Base-by-base conservation (phyloP, 2,113 vertebrate species). In the Morone saxatilis region DNA sequence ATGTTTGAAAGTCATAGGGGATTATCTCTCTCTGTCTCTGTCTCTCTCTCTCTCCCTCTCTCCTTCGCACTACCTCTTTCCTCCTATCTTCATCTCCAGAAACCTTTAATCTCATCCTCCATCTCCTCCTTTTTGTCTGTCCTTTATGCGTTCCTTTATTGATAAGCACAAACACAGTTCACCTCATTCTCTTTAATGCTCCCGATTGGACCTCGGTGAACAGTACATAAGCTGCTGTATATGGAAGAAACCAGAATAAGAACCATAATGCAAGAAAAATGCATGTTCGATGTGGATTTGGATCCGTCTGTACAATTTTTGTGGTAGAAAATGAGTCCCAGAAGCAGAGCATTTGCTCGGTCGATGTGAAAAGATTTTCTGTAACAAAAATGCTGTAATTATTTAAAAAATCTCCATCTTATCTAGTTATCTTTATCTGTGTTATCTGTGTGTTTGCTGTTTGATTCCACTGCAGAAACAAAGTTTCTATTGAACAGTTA, bases 1-100 rank as follows among this genome's bases (percentile, higher is more conserved):
- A 43, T 68, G 41, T 78, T 68, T 82, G 14, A 78, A 84, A 63
- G 54, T 78, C 77, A 83, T 45, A 59, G 12, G 14, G 13, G 36
- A 68, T 71, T 31, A 45, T 31, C 31, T 31, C 31, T 31, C 31
- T 31, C 31, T 31, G 1, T 31, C 31, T 31, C 31, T 31, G 1
- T 31, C 31, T 31, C 31, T 31, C 59, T 69, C 45, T 59, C 9
- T 53, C 14, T 69, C 16, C 75, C 19, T 80, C 16, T 53, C 63
- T 25, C 47, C 73, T 25, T 67, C n/a, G 48, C 57, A 38, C 31
- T 11, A 19, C 61, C 68, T 22, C 63, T 31, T 12, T 47, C 31
- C 38, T 71, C 13, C 11, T 47, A 69, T 63, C 79, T 76, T 38
- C 41, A 68, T 72, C 84, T 85, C 45, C 67, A 62, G 40, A 53